These are phyloP conservation scores for Chiridota heheva DNA, from an alignment of 35 echinoderm and acorn worm genomes.

Conservation along the genomic window DNA sequence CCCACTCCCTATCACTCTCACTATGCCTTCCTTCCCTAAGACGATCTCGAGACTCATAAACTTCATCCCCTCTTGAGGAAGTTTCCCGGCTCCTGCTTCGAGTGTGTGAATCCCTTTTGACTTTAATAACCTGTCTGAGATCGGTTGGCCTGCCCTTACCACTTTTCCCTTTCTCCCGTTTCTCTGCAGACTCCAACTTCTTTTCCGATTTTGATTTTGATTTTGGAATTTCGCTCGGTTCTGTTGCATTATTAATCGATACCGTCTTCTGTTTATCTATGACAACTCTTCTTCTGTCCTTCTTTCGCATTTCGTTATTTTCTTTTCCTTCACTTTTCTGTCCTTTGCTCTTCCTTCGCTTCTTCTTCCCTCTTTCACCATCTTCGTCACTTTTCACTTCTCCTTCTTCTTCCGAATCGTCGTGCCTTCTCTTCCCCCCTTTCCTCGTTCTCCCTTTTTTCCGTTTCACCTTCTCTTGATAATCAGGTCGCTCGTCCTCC, in stretches of 20 bases:
- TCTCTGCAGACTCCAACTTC: neutral
- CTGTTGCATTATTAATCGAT: neutral
- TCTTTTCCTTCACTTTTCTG: constrained; percentile 33
- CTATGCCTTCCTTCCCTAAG: neutral
- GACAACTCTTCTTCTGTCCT: constrained; percentile 11
- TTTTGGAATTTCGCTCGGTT: neutral
- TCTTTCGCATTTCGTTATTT: constrained; percentile 15
- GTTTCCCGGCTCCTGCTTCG: neutral
- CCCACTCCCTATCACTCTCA: constrained; percentile 17
- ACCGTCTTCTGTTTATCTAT: constrained; percentile 33
- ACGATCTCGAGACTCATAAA: neutral
- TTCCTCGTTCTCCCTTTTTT: too few relatives aligned
- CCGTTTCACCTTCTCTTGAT: too few relatives aligned
- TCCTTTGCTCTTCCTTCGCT: neutral
- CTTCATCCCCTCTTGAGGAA: constrained; percentile 13
- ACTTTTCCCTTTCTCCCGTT: neutral
- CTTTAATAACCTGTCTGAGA: constrained; percentile 26
- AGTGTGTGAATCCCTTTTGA: constrained; percentile 35
- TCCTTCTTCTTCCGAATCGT: constrained; percentile 56
- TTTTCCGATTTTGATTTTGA: neutral
- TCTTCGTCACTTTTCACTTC: constrained; percentile 66
- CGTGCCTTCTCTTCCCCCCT: constrained; percentile 33
- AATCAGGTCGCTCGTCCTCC: too few relatives aligned
- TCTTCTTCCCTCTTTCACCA: neutral
- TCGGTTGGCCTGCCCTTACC: constrained; percentile 9